These are phyloP conservation scores for Hystrix cristata DNA, from an alignment of 2,113 vertebrate genomes.

Conservation along the genomic window DNA sequence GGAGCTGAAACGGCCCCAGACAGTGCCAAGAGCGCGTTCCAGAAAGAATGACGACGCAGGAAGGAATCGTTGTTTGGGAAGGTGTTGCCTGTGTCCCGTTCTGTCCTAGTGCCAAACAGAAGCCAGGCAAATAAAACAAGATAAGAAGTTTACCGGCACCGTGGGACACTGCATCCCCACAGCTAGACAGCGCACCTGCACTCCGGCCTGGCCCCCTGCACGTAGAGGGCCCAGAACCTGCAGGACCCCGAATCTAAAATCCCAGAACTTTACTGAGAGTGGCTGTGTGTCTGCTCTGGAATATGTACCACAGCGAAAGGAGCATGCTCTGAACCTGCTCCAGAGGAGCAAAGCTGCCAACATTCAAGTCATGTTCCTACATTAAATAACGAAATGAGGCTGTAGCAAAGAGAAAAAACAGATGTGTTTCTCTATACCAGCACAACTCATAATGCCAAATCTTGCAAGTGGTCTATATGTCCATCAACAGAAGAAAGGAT, in stretches of 20 bases:
- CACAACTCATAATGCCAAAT: background rate
- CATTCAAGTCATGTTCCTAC: accelerated
- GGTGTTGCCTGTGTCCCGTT: constrained; percentile 63
- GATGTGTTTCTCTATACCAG: background rate
- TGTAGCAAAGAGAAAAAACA: background rate
- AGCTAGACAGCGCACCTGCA: background rate
- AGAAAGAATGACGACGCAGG: constrained; percentile 70
- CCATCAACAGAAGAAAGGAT: background rate
- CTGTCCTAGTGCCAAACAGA: constrained; percentile 70
- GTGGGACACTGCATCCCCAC: background rate
- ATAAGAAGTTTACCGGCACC: constrained; percentile 6
- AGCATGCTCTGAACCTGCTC: accelerated
- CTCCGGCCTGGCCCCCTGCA: background rate
- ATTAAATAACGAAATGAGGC: background rate
- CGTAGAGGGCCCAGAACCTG: background rate
- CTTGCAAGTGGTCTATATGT: background rate
- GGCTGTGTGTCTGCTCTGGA: background rate
- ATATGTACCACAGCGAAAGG: accelerated
- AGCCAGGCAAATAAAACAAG: constrained; percentile 58
- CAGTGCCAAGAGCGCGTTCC: constrained; percentile 68
- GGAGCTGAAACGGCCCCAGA: constrained; percentile 28
- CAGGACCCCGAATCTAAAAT: background rate
- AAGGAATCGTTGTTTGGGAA: constrained; percentile 70
- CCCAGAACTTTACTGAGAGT: background rate
- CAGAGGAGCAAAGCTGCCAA: accelerated